Percentiles rank a stretch among this genome's conserved stretches.
phyloP scores from a whole-genome alignment of 2,888 invertebrate species.

The Scaptodrosophila latifasciaeformis region DNA sequence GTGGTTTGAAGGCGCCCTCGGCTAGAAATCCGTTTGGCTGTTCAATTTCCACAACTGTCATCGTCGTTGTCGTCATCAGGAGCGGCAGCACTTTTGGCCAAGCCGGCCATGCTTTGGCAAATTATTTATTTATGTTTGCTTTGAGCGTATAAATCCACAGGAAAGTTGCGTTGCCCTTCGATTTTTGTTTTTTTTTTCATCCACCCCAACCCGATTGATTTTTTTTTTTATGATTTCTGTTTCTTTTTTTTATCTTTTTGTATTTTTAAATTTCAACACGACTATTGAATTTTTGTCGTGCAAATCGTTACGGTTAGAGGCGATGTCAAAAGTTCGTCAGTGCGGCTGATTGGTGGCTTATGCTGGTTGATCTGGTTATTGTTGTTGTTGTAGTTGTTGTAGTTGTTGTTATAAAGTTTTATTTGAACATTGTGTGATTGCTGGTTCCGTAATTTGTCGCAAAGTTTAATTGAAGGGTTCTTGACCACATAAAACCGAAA shows the following conservation, averaged over 20 bases:
- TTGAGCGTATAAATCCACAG: background rate
- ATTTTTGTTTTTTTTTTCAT: background rate
- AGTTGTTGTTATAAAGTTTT: background rate
- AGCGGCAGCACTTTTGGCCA: background rate
- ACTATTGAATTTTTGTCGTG: conserved; percentile 11
- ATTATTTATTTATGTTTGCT: conserved; percentile 2
- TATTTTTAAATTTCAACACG: too few relatives aligned
- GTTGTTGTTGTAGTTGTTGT: background rate
- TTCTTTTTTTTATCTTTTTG: too few relatives aligned
- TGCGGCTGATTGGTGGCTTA: background rate
- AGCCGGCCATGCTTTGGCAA: background rate
- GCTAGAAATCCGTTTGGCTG: conserved; percentile 6
- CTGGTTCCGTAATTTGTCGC: conserved; percentile 39
- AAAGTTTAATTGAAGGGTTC: conserved; percentile 39
- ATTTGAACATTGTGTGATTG: background rate
- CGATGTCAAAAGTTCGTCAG: conserved; percentile 32
- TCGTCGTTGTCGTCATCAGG: background rate
- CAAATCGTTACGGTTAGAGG: conserved; percentile 10
- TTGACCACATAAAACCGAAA: background rate
- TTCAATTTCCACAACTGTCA: conserved; percentile 8
- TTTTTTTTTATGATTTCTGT: too few relatives aligned
- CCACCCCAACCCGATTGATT: conserved; percentile 1
- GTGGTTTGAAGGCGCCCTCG: background rate
- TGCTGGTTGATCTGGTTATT: background rate
- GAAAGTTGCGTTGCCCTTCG: conserved; percentile 1